Conservation (phyloP, 2,113 vertebrate genomes). For the Spea multiplicata region DNA sequence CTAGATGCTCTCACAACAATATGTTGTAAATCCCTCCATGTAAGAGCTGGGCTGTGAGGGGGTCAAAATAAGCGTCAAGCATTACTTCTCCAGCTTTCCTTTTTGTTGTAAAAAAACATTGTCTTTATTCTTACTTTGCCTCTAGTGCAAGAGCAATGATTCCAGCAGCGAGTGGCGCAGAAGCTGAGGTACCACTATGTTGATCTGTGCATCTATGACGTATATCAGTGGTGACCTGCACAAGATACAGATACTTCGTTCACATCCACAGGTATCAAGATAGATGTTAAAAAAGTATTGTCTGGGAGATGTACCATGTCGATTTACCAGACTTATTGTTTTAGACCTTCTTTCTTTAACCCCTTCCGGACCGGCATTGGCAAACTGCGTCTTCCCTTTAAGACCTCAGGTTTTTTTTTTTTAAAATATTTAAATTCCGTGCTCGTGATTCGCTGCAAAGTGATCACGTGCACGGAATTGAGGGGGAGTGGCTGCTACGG, state of each 20-base stretch:
- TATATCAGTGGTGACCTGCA: slow-evolving; percentile 84
- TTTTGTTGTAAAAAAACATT: neutral
- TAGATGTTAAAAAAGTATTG: too few species aligned
- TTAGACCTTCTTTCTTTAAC: too few species aligned
- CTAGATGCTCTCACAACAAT: slow-evolving; percentile 66
- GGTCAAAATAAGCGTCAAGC: slow-evolving; percentile 2
- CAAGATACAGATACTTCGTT: neutral
- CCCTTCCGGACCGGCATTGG: too few species aligned
- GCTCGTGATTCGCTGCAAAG: too few species aligned
- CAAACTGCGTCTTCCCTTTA: too few species aligned
- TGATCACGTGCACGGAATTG: too few species aligned
- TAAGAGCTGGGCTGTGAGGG: slow-evolving; percentile 64
- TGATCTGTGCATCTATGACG: slow-evolving; percentile 76
- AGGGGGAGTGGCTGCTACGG: too few species aligned
- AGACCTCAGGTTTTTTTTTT: too few species aligned
- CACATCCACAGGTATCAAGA: too few species aligned
- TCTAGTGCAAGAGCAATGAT: slow-evolving; percentile 83
- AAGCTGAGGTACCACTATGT: slow-evolving; percentile 86
- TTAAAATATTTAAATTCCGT: too few species aligned
- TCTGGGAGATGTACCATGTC: too few species aligned
- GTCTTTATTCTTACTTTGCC: slow-evolving; percentile 77
- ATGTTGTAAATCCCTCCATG: slow-evolving; percentile 76
- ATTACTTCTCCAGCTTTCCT: neutral
- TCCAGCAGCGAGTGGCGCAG: slow-evolving; percentile 80
- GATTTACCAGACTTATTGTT: too few species aligned